These are phyloP conservation scores for Aurelia coerulea DNA, from an alignment of 30 jellyfish, hydroid and myxozoan genomes.

Conservation along the genomic window DNA sequence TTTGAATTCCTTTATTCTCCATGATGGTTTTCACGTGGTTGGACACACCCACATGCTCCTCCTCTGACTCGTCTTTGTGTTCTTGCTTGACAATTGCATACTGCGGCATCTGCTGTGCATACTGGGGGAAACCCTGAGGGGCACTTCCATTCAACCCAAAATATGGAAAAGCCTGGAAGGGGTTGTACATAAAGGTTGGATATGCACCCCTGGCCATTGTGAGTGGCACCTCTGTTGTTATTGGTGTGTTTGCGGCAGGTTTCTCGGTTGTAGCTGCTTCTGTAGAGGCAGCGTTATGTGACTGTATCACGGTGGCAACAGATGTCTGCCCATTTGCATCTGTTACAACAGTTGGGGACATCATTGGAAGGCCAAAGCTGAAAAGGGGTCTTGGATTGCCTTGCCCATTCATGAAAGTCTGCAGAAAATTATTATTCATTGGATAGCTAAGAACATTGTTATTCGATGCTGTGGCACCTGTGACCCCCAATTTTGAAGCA, in stretches of 20 bases:
- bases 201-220: slow-evolving; percentile 64
- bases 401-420: slow-evolving; percentile 90
- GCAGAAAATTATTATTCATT: slow-evolving; percentile 70
- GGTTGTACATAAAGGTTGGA: slow-evolving; percentile 91
- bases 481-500: slow-evolving; percentile 73
- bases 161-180: slow-evolving; percentile 83
- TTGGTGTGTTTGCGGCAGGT: slow-evolving; percentile 2
- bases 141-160: slow-evolving; percentile 73
- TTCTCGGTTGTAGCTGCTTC: slow-evolving; percentile 29
- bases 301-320: slow-evolving; percentile 6
- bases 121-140: slow-evolving; percentile 68
- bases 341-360: slow-evolving; percentile 37
- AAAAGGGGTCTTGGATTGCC: slow-evolving; percentile 56
- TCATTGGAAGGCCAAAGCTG: slow-evolving; percentile 65
- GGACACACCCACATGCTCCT: slow-evolving; percentile 44
- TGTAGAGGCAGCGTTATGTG: slow-evolving; percentile 17
- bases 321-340: slow-evolving; percentile 47
- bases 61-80: slow-evolving; percentile 36
- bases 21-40: slow-evolving; percentile 43
- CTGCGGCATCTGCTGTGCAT: slow-evolving; percentile 58
- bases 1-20: slow-evolving; percentile 38
- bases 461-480: slow-evolving; percentile 69
- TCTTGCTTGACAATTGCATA: slow-evolving; percentile 67
- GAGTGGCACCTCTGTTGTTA: neutral
- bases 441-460: slow-evolving; percentile 86